These are phyloP conservation scores for Argyresthia goedartella DNA, from an alignment of 2,888 invertebrate genomes.

Conservation along the genomic window DNA sequence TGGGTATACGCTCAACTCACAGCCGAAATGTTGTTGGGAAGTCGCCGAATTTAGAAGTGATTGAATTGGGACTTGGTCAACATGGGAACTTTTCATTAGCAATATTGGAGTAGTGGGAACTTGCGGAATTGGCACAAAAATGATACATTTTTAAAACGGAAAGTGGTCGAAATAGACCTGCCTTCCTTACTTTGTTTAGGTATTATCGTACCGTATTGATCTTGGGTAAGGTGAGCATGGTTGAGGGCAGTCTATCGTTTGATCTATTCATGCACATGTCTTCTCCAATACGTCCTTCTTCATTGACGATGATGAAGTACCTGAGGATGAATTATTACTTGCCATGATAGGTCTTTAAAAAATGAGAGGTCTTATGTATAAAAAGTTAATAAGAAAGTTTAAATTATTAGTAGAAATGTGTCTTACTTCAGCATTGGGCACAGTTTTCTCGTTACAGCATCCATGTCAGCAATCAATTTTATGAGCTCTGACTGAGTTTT, in stretches of 20 bases:
- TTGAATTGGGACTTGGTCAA: too few relatives aligned
- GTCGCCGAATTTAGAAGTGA: too few relatives aligned
- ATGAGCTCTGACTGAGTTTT: not conserved
- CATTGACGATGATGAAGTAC: not conserved
- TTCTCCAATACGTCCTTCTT: not conserved
- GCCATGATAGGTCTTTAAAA: not conserved
- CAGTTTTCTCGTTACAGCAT: constrained; percentile 1
- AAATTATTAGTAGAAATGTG: not conserved
- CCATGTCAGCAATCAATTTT: not conserved
- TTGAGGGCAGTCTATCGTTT: not conserved
- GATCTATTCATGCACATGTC: not conserved
- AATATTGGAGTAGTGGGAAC: too few relatives aligned
- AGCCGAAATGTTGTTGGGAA: too few relatives aligned
- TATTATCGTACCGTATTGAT: not conserved
- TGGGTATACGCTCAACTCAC: too few relatives aligned
- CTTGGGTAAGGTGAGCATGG: not conserved
- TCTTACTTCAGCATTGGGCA: constrained; percentile 1
- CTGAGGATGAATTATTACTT: not conserved
- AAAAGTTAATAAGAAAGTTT: not conserved
- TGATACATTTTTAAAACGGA: too few relatives aligned
- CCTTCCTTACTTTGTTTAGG: too few relatives aligned
- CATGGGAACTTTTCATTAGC: too few relatives aligned
- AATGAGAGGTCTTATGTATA: not conserved
- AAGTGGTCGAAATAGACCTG: too few relatives aligned
- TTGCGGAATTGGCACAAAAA: too few relatives aligned